Conservation (phyloP, 2,888 invertebrate genomes). For the Phengaris alcon region DNA sequence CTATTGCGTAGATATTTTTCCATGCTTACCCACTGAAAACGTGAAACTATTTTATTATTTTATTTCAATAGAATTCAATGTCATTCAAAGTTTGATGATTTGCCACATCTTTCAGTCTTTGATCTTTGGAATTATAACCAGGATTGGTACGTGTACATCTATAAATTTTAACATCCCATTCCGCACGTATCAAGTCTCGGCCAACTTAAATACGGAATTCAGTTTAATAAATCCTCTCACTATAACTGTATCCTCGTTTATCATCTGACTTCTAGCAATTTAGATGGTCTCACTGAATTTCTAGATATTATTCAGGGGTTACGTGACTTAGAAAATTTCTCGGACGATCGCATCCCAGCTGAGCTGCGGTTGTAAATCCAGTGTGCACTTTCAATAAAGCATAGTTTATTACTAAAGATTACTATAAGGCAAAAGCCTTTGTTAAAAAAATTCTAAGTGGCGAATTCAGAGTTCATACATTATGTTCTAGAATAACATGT, state of each 20-base stretch:
- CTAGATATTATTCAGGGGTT: conserved; percentile 56
- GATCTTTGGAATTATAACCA: conserved; percentile 15
- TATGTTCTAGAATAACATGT: no score
- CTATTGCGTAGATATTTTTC: no score
- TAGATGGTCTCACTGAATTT: conserved; percentile 55
- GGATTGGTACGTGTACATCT: conserved; percentile 28
- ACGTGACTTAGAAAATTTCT: conserved; percentile 56
- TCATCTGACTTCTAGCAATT: conserved; percentile 59
- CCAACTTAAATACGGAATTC: conserved; percentile 39
- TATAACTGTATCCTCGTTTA: conserved; percentile 55
- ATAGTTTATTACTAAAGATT: neutral
- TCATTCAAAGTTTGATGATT: neutral
- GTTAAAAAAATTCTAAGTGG: no score
- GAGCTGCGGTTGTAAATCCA: conserved; percentile 44
- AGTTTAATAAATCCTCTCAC: conserved; percentile 54
- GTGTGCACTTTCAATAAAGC: neutral
- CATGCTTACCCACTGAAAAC: no score
- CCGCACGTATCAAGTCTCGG: conserved; percentile 37
- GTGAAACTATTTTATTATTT: no score
- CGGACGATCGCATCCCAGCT: conserved; percentile 45
- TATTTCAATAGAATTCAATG: no score
- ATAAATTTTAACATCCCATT: conserved; percentile 31
- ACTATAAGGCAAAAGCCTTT: no score
- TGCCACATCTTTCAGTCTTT: neutral
- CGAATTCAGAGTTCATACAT: no score